Base-by-base conservation (phyloP, 2,888 invertebrate species). In the Parnassius apollo region DNA sequence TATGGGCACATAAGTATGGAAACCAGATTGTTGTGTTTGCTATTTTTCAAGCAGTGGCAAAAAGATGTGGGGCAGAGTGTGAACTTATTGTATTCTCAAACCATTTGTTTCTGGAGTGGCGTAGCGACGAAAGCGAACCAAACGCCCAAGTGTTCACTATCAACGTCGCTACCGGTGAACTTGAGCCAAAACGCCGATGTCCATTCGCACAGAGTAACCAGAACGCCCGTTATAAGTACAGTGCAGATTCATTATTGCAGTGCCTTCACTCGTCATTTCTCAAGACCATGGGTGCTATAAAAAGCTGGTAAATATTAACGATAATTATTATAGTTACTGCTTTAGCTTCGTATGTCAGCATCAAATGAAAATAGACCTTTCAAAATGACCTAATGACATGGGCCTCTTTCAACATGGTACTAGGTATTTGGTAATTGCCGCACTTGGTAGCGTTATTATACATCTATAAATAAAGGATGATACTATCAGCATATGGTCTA, bases 21-120 rank as follows among this genome's bases (percentile, higher is more conserved):
- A 77, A 81, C 65, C 62, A 74, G 7, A 74, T 83, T 2, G 75
- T 75, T 0, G 68, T 82, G 2, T 82, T 79, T 7, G 74, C 79
- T 2, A 74, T 88, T 45, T 89, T 81, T 66, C 78, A 85, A 61
- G 80, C 83, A 0, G 74, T 88, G 1, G 86, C 88, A 2, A 74
- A 71, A 49, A 71, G 72, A n/a, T 83, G 83, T 61, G 86, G 83
- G 9, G 75, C 86, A 1, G 62, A 69, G 7, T 83, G 84, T 64
- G 76, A 83, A 25, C 66, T 91, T 45, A 73, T 85, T 1, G 78
- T 79, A 2, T 87, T 88, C 64, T 80, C 84, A 0, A 81, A 84
- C 65, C 88, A 90, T 69, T 65, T 88, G 62, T 86, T 84, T 64
- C 53, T 90, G 13, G 80, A 86, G 65, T 85, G 85, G 83, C 73